These are phyloP conservation scores for Pagrus major DNA, from an alignment of 2,113 vertebrate genomes.

Conservation along the genomic window DNA sequence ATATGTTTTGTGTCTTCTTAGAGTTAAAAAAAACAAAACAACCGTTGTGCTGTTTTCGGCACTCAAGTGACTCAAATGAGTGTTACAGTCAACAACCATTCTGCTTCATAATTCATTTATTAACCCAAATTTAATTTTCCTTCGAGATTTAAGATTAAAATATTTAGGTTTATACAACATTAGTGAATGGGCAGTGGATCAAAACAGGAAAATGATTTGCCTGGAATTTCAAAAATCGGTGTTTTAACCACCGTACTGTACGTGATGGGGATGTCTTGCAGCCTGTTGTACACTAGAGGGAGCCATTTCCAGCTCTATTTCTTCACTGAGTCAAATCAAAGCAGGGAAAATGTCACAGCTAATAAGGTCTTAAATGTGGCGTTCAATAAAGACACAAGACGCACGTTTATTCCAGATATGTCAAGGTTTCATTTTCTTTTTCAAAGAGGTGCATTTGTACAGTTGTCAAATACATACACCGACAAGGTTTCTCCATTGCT, in stretches of 20 bases:
- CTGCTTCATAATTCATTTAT: neutral
- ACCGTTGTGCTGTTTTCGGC: neutral
- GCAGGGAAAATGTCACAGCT: neutral
- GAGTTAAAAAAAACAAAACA: neutral
- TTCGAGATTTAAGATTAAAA: neutral
- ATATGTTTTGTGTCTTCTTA: neutral
- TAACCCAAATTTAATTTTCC: neutral
- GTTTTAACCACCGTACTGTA: too few species aligned
- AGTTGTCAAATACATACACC: conserved; percentile 83
- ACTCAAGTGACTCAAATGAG: neutral
- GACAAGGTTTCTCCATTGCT: conserved; percentile 77
- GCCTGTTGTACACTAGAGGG: conserved; percentile 55
- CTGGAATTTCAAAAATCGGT: too few species aligned
- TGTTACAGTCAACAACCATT: neutral
- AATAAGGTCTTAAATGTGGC: neutral
- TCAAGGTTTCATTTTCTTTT: conserved; percentile 83
- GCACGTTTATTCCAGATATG: conserved; percentile 79
- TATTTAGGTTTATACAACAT: neutral
- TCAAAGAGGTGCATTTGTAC: conserved; percentile 82
- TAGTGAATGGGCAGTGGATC: neutral
- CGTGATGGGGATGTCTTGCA: neutral
- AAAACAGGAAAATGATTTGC: neutral
- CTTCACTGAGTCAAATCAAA: neutral
- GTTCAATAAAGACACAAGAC: conserved; percentile 70
- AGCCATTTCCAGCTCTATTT: conserved; percentile 3